phyloP scores from a whole-genome alignment of 2,113 vertebrate genomes.

The Psammodynastes pulverulentus region DNA sequence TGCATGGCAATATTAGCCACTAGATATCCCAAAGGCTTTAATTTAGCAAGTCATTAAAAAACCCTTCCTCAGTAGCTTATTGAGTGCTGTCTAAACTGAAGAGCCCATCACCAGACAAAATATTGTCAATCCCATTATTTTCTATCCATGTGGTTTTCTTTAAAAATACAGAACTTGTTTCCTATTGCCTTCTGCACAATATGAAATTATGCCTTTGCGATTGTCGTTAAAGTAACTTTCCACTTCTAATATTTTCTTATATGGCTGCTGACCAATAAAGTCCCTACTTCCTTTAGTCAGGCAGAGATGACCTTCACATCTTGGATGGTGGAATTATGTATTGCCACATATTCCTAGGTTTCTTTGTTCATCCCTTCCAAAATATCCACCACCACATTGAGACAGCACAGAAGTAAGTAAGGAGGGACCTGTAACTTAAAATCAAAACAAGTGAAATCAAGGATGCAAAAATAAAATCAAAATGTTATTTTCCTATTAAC shows the following conservation, averaged over 20 bases:
- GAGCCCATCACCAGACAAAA: neutral
- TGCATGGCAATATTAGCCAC: neutral
- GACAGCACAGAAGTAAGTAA: too few species aligned
- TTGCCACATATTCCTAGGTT: too few species aligned
- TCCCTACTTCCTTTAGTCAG: neutral
- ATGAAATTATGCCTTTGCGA: neutral
- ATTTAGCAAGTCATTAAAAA: neutral
- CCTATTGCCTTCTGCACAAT: neutral
- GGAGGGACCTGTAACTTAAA: too few species aligned
- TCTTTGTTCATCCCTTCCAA: too few species aligned
- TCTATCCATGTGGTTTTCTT: neutral
- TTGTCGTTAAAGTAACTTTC: neutral
- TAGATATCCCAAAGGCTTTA: neutral
- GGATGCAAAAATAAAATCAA: too few species aligned
- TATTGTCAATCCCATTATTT: neutral
- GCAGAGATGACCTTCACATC: neutral
- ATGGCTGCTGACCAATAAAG: neutral
- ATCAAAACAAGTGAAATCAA: too few species aligned
- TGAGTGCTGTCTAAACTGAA: neutral
- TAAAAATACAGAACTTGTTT: neutral
- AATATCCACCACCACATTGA: too few species aligned
- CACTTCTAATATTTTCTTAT: neutral
- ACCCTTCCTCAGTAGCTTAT: neutral
- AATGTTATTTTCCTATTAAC: too few species aligned
- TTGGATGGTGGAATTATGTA: too few species aligned